These are phyloP conservation scores for Drosophila subquinaria DNA, from an alignment of 2,888 invertebrate genomes.

Conservation along the genomic window DNA sequence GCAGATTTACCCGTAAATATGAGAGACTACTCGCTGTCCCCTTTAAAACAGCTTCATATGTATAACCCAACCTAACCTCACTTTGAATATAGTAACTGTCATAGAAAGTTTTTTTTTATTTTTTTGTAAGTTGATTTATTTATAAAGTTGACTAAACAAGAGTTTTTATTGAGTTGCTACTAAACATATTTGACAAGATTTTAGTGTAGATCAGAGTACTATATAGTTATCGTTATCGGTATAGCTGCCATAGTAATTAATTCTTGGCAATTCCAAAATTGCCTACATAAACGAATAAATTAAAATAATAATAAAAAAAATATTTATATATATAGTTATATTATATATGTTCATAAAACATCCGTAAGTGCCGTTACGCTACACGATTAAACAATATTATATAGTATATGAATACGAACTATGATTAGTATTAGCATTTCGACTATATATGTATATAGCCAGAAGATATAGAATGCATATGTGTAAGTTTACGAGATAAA, in stretches of 20 bases:
- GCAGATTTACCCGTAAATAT: no score
- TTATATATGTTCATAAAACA: slow-evolving; percentile 24
- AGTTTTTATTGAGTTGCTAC: slow-evolving; percentile 25
- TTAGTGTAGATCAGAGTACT: slow-evolving; percentile 20
- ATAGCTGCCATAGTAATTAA: slow-evolving; percentile 3
- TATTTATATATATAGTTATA: slow-evolving; percentile 4
- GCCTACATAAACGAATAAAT: background rate
- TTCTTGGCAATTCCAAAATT: background rate
- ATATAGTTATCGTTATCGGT: slow-evolving; percentile 5
- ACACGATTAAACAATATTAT: slow-evolving; percentile 50
- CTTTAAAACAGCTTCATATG: no score
- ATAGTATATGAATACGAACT: slow-evolving; percentile 29
- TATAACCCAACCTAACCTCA: background rate
- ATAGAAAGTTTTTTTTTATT: background rate
- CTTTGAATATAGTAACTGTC: background rate
- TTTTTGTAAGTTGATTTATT: slow-evolving; percentile 10
- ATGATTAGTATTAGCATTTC: slow-evolving; percentile 52
- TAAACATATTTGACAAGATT: slow-evolving; percentile 26
- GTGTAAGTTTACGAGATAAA: slow-evolving; percentile 34
- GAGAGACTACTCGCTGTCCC: no score
- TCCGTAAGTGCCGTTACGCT: slow-evolving; percentile 52
- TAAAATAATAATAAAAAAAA: slow-evolving; percentile 35
- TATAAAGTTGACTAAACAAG: slow-evolving; percentile 32
- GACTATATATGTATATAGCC: slow-evolving; percentile 30
- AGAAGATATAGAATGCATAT: slow-evolving; percentile 8